Evolutionary conservation across 2,797 vertebrate species (phyloP).

Genomic region (Acipenser ruthenus): DNA sequence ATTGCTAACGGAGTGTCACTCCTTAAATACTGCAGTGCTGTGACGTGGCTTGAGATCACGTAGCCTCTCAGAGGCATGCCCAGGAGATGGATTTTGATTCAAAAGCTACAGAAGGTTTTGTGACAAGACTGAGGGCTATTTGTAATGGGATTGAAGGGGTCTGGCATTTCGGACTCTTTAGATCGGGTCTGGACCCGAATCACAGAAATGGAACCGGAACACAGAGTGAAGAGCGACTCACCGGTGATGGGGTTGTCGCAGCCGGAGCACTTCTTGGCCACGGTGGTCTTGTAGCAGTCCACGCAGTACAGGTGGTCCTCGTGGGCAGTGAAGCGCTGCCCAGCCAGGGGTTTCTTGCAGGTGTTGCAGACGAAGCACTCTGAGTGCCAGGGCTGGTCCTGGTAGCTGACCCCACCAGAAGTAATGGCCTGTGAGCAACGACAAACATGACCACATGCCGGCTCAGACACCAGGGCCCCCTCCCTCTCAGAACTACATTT

Average conservation of each 20-base stretch:
- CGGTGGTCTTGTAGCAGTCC: slow-evolving; percentile 89
- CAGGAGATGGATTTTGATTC: too few species aligned
- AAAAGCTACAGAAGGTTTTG: too few species aligned
- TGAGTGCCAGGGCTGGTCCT: slow-evolving; percentile 89
- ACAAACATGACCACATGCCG: too few species aligned
- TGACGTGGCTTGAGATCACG: too few species aligned
- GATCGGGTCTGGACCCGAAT: slow-evolving; percentile 30
- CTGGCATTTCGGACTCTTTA: slow-evolving; percentile 6
- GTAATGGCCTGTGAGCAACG: slow-evolving; percentile 70
- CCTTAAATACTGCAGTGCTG: too few species aligned
- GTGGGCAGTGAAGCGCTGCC: slow-evolving; percentile 82
- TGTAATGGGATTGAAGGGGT: slow-evolving; percentile 26
- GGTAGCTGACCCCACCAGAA: slow-evolving; percentile 88
- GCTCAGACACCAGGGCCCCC: too few species aligned
- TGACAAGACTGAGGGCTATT: slow-evolving; percentile 19
- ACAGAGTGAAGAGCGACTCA: slow-evolving; percentile 37
- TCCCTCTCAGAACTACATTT: too few species aligned
- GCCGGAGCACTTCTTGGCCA: slow-evolving; percentile 91
- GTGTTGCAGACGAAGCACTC: slow-evolving; percentile 89
- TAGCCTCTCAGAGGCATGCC: too few species aligned
- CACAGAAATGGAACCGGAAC: too few species aligned
- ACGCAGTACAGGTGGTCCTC: slow-evolving; percentile 86
- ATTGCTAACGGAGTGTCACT: too few species aligned
- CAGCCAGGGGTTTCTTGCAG: slow-evolving; percentile 78
- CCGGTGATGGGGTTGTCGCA: slow-evolving; percentile 98